Evolutionary conservation across 2,888 invertebrate genomes (phyloP).

Genomic region (Mesoligia furuncula): DNA sequence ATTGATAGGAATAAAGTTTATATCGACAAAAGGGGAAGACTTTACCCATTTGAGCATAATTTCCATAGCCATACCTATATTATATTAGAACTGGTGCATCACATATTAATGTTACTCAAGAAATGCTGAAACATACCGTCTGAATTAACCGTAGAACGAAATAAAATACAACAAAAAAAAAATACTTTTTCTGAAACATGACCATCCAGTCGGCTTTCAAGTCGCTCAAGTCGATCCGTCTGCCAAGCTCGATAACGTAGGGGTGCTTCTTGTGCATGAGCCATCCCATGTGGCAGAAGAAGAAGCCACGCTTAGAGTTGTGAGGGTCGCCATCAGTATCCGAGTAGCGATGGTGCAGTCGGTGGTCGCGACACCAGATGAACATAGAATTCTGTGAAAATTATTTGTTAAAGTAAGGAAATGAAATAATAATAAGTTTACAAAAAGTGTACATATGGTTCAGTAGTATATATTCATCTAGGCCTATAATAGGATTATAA

Average conservation of each 20-base stretch:
- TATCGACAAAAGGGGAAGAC: neutral
- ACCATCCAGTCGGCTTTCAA: conserved; percentile 93
- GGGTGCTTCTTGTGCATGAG: conserved; percentile 95
- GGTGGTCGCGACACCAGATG: conserved; percentile 95
- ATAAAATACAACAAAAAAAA: neutral
- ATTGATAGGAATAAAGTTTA: neutral
- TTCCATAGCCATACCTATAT: neutral
- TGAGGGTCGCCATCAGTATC: conserved; percentile 94
- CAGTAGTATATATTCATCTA: no score
- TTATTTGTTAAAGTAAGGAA: neutral
- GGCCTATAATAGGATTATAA: no score
- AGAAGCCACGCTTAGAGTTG: conserved; percentile 95
- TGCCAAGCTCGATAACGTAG: conserved; percentile 92
- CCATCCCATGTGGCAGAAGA: conserved; percentile 97
- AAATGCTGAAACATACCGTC: neutral
- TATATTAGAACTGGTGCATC: neutral
- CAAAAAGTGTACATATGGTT: no score
- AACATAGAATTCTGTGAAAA: conserved; percentile 92
- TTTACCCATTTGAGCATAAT: neutral
- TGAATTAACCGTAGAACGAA: neutral
- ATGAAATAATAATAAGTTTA: no score
- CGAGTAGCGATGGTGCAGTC: conserved; percentile 94
- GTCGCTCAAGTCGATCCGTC: conserved; percentile 93
- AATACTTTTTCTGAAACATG: conserved; percentile 94
- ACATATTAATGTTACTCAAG: neutral